Evolutionary conservation across 2,797 vertebrate genomes (phyloP).

Genomic region (Chelon labrosus): DNA sequence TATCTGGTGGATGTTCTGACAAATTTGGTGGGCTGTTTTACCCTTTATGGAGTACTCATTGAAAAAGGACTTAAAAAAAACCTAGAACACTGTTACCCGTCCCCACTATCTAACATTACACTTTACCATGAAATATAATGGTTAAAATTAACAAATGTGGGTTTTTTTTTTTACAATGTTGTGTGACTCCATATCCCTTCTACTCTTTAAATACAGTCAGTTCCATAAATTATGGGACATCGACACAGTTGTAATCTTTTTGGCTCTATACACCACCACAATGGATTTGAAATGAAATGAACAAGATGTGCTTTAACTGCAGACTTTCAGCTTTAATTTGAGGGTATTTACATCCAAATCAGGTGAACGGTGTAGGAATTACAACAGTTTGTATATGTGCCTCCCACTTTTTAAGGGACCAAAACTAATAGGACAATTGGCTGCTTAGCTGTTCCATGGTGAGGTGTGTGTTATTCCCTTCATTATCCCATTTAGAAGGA

Average conservation of each 20-base stretch:
- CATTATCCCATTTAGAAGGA: constrained; percentile 4
- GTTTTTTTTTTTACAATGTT: no score
- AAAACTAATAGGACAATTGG: no score
- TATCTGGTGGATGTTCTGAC: no score
- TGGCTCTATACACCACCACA: background rate
- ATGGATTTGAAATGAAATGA: background rate
- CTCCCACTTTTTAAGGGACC: background rate
- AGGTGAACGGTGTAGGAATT: constrained; percentile 62
- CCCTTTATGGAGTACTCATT: background rate
- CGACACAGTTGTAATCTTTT: no score
- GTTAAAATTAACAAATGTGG: background rate
- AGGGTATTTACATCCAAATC: constrained; percentile 54
- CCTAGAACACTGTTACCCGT: background rate
- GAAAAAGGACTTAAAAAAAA: background rate
- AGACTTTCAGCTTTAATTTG: constrained; percentile 66
- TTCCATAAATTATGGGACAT: no score
- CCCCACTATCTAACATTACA: background rate
- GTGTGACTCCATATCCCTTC: no score
- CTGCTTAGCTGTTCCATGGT: no score
- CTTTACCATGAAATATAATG: background rate
- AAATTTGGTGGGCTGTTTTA: no score
- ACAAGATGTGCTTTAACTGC: constrained; percentile 31
- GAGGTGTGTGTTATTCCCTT: no score
- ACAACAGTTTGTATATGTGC: constrained; percentile 12
- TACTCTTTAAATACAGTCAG: no score